Base-by-base conservation (phyloP, 2,888 invertebrate genomes). In the Gandaritis pyraliata region DNA sequence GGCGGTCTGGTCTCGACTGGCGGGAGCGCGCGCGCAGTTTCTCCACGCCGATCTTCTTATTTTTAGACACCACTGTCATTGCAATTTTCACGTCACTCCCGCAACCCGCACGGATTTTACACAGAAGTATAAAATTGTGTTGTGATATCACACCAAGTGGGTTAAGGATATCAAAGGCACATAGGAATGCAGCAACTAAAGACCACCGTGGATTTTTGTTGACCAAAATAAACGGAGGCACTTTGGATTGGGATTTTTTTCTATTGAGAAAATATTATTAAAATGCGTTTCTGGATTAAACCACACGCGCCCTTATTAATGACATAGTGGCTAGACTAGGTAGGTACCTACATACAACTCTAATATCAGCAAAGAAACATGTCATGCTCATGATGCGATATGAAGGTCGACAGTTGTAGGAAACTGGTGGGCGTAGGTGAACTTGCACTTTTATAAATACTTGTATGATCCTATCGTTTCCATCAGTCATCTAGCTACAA, bases 61-160 rank as follows among this genome's bases (percentile, higher is more conserved):
- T 87, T 91, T 88, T 90, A 90, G 90, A 88, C 33, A 33, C 83
- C 88, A 87, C 86, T 90, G 91, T 90, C 91, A 91, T 92, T 92
- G 91, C 91, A 88, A 92, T 90, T 90, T 90, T 81, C 82, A 78
- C 88, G 90, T 89, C 89, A 89, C 80, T 78, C 81, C 77, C 74
- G 66, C 68, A 78, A 72, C 81, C 75, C 71, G 75, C 78, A 71
- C 78, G 73, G 72, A 77, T 82, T 83, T 83, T 83, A 81, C 76
- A 75, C 73, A 72, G 72, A 77, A 76, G 80, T 83, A 82, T 85
- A 80, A 84, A 83, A 81, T 48, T 76, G 70, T 68, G 76, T 70
- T 72, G 71, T 75, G 71, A 83, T 78, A 80, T 81, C 80, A 79
- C 74, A 78, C 66, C 80, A 85, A 83, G 77, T 88, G 85, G 88